phyloP scores from a whole-genome alignment of 1,140 invertebrate species.

The Periplaneta americana region DNA sequence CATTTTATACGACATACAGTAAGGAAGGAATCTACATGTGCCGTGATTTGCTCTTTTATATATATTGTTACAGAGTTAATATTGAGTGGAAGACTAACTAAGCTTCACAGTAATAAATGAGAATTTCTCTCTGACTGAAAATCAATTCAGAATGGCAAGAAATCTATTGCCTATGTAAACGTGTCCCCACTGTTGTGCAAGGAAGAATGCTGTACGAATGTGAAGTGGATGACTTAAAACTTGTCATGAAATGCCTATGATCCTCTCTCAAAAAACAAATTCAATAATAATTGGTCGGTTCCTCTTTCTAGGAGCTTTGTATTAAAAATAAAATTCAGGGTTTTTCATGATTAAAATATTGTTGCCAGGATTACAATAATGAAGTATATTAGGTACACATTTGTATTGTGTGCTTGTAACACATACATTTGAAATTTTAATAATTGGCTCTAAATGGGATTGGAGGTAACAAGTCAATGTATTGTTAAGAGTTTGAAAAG shows the following conservation, averaged over 20 bases:
- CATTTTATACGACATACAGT: not conserved
- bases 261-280: not conserved
- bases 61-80: not conserved
- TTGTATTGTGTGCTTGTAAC: not conserved
- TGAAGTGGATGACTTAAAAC: not conserved
- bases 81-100: not conserved
- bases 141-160: not conserved
- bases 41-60: not conserved
- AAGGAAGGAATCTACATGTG: not conserved
- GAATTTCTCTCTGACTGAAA: not conserved
- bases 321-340: not conserved
- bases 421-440: not conserved
- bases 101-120: not conserved
- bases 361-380: not conserved
- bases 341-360: not conserved
- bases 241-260: not conserved
- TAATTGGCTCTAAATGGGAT: not conserved
- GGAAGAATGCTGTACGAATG: not conserved
- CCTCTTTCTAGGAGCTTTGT: not conserved
- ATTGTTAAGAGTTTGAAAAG: not conserved
- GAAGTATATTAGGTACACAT: not conserved
- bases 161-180: not conserved
- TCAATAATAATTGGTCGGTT: not conserved
- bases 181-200: not conserved
- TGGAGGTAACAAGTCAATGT: not conserved